Evolutionary conservation across 2,113 vertebrate genomes (phyloP), one percentile per base, ranked within the genome.

Genomic region (Hirundichthys speculiger): DNA sequence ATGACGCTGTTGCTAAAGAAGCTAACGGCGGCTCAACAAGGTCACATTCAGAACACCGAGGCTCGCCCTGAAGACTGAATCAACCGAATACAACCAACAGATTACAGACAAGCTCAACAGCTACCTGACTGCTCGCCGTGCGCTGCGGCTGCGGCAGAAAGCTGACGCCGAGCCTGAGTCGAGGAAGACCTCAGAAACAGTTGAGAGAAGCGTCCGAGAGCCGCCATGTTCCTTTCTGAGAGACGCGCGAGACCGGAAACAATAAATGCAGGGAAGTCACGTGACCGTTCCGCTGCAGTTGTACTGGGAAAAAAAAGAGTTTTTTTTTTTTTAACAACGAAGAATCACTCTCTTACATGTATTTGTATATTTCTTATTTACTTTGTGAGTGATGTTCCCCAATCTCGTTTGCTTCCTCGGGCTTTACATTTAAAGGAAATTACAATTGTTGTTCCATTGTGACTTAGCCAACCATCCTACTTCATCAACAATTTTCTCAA

Each of bases 201-300:
- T 13, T 65, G 68, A n/a, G 84, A 83, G 6, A 90, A 2, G 0
- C 87, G 77, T 76, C 88, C 81, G 20, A 90, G 0, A 15, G 83
- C 69, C 67, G 91, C 90, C 93, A 93, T 93, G 45, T 92, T 91
- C 19, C n/a, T 63, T 78, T 57, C 27, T 69, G 20, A 19, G 15
- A 19, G 5, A 6, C 12, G 2, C 12, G 2, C 1, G 0, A 13
- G 12, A 73, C 64, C 80, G 81, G 88, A 90, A 87, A n/a, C n/a
- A n/a, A n/a, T n/a, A n/a, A n/a, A n/a, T n/a, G 51, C 2, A 0
- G 13, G 5, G 7, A 10, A 1, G 69, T 77, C 62, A 73, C 52
- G 62, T 59, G 21, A 9, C 13, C 13, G 13, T 12, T 15, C 20
- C 1, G 21, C 16, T 2, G 42, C 42, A n/a, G 42, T 20, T n/a